Evolutionary conservation across 1,140 invertebrate species (phyloP).

Genomic region (Zaprionus camerounensis): DNA sequence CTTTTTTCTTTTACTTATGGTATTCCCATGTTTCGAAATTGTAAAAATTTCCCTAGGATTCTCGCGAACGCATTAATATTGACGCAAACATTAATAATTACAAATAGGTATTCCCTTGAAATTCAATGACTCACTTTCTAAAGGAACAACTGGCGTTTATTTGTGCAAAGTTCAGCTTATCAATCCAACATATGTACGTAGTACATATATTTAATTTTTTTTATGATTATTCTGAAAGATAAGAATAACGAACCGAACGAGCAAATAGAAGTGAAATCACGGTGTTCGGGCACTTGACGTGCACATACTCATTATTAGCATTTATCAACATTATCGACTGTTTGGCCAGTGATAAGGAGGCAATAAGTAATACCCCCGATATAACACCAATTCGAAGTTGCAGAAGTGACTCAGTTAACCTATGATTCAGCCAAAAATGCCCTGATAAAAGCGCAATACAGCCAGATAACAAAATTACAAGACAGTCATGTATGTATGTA

Average conservation of each 20-base stretch:
- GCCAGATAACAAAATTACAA: neutral
- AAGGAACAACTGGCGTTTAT: neutral
- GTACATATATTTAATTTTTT: neutral
- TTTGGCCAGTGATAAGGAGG: conserved; percentile 24
- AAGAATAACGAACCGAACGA: neutral
- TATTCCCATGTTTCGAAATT: neutral
- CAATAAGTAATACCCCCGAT: conserved; percentile 3
- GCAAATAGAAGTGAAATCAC: conserved; percentile 16
- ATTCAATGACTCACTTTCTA: neutral
- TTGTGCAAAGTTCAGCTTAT: neutral
- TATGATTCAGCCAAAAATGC: conserved; percentile 9
- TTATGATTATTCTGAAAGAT: neutral
- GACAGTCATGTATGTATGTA: too few species aligned
- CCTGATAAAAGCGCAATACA: neutral
- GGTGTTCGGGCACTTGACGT: conserved; percentile 3
- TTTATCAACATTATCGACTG: conserved; percentile 20
- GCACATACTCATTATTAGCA: conserved; percentile 10
- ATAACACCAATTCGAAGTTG: neutral
- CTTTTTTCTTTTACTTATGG: neutral
- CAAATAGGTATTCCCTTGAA: neutral
- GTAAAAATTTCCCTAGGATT: neutral
- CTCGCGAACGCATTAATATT: neutral
- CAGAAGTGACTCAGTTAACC: conserved; percentile 11
- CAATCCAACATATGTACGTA: neutral
- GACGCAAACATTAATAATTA: neutral